Percentiles rank a stretch among this genome's conserved stretches.
Conservation (phyloP, 2,113 vertebrate species). For the Embiotoca jacksoni region DNA sequence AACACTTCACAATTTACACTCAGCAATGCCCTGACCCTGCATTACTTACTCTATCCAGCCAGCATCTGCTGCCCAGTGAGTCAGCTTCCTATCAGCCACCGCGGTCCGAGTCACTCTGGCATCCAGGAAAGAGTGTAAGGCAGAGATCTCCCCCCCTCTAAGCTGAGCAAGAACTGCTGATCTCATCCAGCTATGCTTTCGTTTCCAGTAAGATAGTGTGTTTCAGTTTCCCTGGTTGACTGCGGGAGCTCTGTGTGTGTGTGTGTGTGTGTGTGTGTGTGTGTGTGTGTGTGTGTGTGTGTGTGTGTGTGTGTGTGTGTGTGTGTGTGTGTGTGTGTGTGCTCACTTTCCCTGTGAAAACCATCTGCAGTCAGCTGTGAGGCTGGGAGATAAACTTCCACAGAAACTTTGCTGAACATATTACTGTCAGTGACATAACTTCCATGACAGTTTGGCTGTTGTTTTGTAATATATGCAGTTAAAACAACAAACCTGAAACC, state of each 20-base stretch:
- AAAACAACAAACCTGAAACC: background rate
- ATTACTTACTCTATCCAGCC: conserved; percentile 48
- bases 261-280: conserved; percentile 18
- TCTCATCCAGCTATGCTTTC: conserved; percentile 67
- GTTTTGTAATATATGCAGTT: background rate
- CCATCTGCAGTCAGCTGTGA: background rate
- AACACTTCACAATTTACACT: conserved; percentile 48
- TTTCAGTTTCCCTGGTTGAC: conserved; percentile 50
- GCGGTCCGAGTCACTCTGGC: conserved; percentile 57
- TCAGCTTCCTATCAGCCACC: conserved; percentile 69
- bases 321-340: background rate
- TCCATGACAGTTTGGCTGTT: background rate
- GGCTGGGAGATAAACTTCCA: background rate
- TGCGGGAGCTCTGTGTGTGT: conserved; percentile 18
- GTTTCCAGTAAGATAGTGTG: conserved; percentile 73
- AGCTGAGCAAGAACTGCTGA: conserved; percentile 75
- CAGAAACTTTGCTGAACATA: conserved; percentile 11
- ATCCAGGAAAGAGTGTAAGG: conserved; percentile 73
- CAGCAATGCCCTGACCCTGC: conserved; percentile 52
- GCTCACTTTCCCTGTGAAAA: conserved; percentile 26
- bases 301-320: conserved; percentile 12
- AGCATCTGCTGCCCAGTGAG: conserved; percentile 65
- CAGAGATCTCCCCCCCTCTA: conserved; percentile 37
- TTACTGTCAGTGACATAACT: background rate
- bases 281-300: conserved; percentile 10